Base-by-base conservation (phyloP, 2,113 vertebrate genomes). In the Porphyrio hochstetteri region DNA sequence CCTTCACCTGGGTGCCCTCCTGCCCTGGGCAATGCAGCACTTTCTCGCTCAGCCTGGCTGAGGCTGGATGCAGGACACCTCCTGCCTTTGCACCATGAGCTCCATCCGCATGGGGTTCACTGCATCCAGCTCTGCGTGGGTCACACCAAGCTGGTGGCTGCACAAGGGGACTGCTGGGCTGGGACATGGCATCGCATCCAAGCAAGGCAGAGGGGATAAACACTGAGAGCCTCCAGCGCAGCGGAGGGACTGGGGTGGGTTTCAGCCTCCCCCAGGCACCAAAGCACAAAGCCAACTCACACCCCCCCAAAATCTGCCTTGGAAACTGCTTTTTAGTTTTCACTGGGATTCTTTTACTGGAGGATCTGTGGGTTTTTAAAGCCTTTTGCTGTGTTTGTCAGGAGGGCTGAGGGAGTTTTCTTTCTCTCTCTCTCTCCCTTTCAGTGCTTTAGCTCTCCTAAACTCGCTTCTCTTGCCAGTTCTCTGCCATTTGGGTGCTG, bases 91-190 rank as follows among this genome's bases (percentile, higher is more conserved):
- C 82, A 63, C 55, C 33, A 2, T 0, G 2, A 70, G 46, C n/a
- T 68, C 79, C 36, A 70, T 18, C 40, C 75, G 21, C 42, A 3
- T 7, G 10, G 20, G 10, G 68, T 33, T 59, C 13, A 17, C 69
- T 0, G 1, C 4, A 13, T 3, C 28, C 21, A 25, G 11, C 11
- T 28, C 9, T 0, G 0, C 7, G 28, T 11, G 59, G 57, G 55
- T 74, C 82, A 63, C 60, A 77, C 56, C 0, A 1, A 31, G 83
- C 9, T 0, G 5, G 42, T 5, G 23, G 46, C 7, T 35, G 55
- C 60, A 28, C 61, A 28, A 57, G 33, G 33, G 67, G 50, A 75
- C 50, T 9, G 0, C 24, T 2, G 52, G 75, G 40, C 3, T 81
- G 77, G 85, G 57, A 81, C 53, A 4, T 1, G 5, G 31, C 29